Evolutionary conservation across 2,797 vertebrate species (phyloP).

Genomic region (Rhinogobio ventralis): DNA sequence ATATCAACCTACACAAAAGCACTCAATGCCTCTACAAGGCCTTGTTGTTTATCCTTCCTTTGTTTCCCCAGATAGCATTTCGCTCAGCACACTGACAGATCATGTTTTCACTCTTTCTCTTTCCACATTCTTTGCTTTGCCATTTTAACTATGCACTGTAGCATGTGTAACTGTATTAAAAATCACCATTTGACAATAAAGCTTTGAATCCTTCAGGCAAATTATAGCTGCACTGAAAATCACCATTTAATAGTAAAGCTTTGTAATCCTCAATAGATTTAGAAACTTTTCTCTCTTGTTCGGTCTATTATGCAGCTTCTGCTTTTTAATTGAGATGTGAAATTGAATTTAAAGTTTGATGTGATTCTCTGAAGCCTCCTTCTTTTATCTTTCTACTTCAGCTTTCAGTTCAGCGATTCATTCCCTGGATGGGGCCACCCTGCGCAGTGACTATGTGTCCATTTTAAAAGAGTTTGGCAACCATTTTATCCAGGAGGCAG

Average conservation of each 20-base stretch:
- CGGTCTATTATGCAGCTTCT: background rate
- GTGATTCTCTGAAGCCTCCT: background rate
- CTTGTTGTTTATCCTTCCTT: slow-evolving; percentile 66
- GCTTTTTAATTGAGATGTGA: slow-evolving; percentile 25
- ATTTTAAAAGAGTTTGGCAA: slow-evolving; percentile 95
- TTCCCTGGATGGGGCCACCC: slow-evolving; percentile 92
- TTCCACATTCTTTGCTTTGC: slow-evolving; percentile 4
- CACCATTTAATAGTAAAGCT: background rate
- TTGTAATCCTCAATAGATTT: background rate
- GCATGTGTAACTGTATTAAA: background rate
- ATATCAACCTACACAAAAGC: slow-evolving; percentile 70
- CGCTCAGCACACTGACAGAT: slow-evolving; percentile 9
- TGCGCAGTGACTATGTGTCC: slow-evolving; percentile 90
- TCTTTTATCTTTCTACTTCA: slow-evolving; percentile 61
- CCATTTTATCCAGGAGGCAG: slow-evolving; percentile 95
- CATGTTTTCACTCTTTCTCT: background rate
- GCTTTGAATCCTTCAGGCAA: background rate
- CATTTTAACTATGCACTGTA: background rate
- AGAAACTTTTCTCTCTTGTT: background rate
- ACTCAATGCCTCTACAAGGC: slow-evolving; percentile 57
- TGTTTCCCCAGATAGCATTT: slow-evolving; percentile 19
- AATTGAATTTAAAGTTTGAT: slow-evolving; percentile 14
- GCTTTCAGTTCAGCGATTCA: slow-evolving; percentile 93
- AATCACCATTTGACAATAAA: background rate
- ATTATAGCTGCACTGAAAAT: slow-evolving; percentile 5